Evolutionary conservation across 2,797 vertebrate species (phyloP).

Genomic region (Anguilla marmorata): DNA sequence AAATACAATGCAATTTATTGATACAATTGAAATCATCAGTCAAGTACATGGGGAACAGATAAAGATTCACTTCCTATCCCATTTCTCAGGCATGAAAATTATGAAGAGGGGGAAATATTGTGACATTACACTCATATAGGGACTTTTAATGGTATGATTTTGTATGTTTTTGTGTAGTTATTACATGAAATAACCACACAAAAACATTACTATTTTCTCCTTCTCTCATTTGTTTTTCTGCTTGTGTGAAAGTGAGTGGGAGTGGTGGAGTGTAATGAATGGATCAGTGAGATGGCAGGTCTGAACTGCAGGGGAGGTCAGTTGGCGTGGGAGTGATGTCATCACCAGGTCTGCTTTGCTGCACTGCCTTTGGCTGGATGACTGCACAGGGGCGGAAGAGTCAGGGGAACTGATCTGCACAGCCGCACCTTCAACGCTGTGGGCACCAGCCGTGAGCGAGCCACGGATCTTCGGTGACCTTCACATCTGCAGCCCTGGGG

Average conservation of each 20-base stretch:
- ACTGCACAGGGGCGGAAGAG: background rate
- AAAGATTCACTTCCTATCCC: background rate
- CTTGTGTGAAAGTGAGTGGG: conserved; percentile 17
- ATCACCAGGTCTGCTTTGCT: background rate
- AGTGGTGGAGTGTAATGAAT: conserved; percentile 10
- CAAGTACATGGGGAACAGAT: background rate
- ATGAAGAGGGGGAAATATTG: background rate
- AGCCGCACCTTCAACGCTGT: background rate
- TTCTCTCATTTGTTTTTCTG: background rate
- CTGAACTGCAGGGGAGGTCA: conserved; percentile 10
- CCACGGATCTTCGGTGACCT: background rate
- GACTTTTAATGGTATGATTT: background rate
- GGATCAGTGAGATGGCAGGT: background rate
- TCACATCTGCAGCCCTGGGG: background rate
- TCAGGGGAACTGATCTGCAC: conserved; percentile 4
- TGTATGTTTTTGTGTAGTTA: background rate
- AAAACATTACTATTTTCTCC: background rate
- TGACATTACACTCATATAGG: background rate
- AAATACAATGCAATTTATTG: background rate
- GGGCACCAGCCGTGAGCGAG: conserved; percentile 2
- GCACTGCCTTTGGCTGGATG: background rate
- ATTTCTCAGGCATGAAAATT: background rate
- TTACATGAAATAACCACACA: background rate
- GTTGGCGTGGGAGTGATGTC: conserved; percentile 19
- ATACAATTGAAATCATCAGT: background rate